A percentile compares a stretch with the other conserved stretches of the same genome.
phyloP scores from a whole-genome alignment of 2,113 vertebrate species.

The Malaclemys terrapin region DNA sequence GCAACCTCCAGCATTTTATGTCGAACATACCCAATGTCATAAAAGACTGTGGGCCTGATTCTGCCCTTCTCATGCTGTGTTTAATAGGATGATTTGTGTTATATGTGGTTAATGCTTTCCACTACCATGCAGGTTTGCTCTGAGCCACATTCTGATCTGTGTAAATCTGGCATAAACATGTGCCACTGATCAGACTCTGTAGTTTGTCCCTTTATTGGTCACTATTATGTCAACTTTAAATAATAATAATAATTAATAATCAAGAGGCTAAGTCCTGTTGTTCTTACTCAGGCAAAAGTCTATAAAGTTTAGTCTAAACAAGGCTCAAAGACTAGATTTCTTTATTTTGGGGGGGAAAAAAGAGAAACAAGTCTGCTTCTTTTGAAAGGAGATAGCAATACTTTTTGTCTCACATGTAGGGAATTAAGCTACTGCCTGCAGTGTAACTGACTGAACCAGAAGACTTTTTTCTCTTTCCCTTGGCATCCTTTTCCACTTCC shows the following conservation, averaged over 20 bases:
- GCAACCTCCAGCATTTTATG: not conserved
- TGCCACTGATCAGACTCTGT: too few species aligned
- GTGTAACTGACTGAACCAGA: not conserved
- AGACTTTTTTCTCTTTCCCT: not conserved
- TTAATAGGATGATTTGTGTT: not conserved
- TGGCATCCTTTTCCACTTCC: not conserved
- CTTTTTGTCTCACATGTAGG: not conserved
- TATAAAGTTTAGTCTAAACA: not conserved
- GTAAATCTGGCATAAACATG: not conserved
- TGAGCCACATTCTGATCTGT: not conserved
- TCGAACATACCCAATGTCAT: not conserved
- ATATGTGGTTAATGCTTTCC: not conserved
- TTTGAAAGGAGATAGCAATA: not conserved
- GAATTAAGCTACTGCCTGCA: not conserved
- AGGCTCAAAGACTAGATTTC: not conserved
- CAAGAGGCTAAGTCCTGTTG: not conserved
- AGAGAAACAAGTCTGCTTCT: not conserved
- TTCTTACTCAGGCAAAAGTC: not conserved
- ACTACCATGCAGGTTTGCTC: not conserved
- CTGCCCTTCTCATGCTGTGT: not conserved
- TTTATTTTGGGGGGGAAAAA: not conserved
- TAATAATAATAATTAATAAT: not conserved
- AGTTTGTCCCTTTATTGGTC: not conserved
- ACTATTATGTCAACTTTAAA: not conserved
- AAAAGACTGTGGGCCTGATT: not conserved